Conservation (phyloP, 2,113 vertebrate species). For the Indicator maculatus region DNA sequence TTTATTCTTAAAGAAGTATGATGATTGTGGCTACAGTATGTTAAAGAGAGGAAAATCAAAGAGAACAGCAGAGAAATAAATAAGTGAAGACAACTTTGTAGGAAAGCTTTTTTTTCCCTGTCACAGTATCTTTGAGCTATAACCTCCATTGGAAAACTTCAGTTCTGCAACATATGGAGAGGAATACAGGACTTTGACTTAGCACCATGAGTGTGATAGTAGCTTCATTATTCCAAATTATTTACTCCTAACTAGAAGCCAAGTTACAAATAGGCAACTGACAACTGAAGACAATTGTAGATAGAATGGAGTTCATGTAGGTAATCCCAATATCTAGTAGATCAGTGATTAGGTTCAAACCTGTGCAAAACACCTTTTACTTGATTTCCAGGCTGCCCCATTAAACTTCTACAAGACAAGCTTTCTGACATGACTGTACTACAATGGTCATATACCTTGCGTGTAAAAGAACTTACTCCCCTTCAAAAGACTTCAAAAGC, state of each 20-base stretch:
- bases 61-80: not conserved
- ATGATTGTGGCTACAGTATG: not conserved
- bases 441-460: not conserved
- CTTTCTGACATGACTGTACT: not conserved
- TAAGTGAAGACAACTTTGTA: not conserved
- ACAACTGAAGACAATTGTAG: not conserved
- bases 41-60: not conserved
- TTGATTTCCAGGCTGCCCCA: not conserved
- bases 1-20: not conserved
- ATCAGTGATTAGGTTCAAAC: not conserved
- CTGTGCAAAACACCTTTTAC: not conserved
- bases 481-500: not conserved
- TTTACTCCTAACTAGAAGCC: not conserved
- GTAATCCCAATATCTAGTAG: not conserved
- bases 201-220: not conserved
- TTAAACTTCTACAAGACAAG: not conserved
- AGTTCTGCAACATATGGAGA: rapidly evolving
- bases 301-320: rapidly evolving
- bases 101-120: not conserved
- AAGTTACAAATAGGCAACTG: not conserved
- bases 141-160: not conserved
- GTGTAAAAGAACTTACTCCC: not conserved
- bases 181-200: not conserved
- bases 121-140: not conserved
- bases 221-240: not conserved